These are phyloP conservation scores for Upupa epops DNA, from an alignment of 2,113 vertebrate genomes.

Conservation along the genomic window DNA sequence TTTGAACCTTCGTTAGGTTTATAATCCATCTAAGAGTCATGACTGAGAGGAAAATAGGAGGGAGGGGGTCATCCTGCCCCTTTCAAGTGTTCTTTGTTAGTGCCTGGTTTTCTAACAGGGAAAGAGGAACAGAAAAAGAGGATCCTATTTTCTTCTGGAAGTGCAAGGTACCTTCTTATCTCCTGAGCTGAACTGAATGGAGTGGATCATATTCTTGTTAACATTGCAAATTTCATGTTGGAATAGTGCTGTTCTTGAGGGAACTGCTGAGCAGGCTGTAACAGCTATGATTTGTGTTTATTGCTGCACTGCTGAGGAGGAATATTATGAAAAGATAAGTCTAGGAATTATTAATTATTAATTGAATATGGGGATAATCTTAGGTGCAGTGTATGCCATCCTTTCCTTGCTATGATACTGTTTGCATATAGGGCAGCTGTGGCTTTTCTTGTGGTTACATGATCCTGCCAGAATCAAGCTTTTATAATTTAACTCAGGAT, in stretches of 20 bases:
- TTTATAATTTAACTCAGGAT: not conserved
- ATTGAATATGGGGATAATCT: not conserved
- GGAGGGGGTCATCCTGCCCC: not conserved
- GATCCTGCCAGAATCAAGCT: not conserved
- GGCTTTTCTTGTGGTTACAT: not conserved
- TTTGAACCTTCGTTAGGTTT: not conserved
- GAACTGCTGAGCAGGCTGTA: not conserved
- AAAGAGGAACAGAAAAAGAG: not conserved
- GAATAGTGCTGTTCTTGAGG: not conserved
- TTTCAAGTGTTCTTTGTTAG: not conserved
- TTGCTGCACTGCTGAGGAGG: not conserved
- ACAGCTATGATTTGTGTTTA: not conserved
- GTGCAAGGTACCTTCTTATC: not conserved
- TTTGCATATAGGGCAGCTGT: not conserved
- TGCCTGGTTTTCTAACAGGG: not conserved
- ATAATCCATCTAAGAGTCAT: not conserved
- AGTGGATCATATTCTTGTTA: not conserved
- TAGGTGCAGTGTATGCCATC: rapidly evolving
- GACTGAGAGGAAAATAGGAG: not conserved
- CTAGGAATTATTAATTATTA: not conserved
- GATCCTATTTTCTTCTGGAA: not conserved
- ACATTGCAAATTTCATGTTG: not conserved
- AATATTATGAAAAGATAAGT: not conserved
- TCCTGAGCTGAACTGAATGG: not conserved
- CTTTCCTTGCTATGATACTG: not conserved